Evolutionary conservation across 2,113 vertebrate genomes (phyloP).

Genomic region (Taxidea taxus): DNA sequence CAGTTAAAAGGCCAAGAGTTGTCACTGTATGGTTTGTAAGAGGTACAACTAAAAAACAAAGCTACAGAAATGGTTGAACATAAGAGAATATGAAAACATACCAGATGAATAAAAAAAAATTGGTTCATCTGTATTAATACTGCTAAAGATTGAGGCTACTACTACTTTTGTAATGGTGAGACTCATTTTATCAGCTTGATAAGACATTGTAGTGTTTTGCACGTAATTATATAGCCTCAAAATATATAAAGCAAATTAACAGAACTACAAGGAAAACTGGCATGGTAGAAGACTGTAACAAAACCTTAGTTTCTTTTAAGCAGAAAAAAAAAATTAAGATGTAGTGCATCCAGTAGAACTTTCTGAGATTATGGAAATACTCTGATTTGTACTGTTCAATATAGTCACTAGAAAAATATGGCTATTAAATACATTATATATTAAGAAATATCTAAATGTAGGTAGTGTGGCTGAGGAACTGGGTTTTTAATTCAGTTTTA

Average conservation of each 20-base stretch:
- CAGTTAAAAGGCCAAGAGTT: conserved; percentile 11
- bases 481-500: neutral
- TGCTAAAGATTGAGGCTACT: neutral
- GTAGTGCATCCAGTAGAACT: neutral
- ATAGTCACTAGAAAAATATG: neutral
- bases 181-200: neutral
- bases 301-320: neutral
- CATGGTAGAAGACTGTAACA: neutral
- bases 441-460: neutral
- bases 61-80: neutral
- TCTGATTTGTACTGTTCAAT: neutral
- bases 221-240: neutral
- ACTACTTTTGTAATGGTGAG: neutral
- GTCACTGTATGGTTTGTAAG: neutral
- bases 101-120: neutral
- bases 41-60: neutral
- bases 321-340: neutral
- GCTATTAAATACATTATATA: neutral
- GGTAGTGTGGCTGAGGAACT: neutral
- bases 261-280: neutral
- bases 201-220: neutral
- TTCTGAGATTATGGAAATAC: neutral
- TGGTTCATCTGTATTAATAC: neutral
- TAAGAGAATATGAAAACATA: neutral
- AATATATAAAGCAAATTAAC: neutral